Evolutionary conservation across 1,140 invertebrate species (phyloP), one percentile per base, ranked within the genome.

Genomic region (Drosophila baimaii): DNA sequence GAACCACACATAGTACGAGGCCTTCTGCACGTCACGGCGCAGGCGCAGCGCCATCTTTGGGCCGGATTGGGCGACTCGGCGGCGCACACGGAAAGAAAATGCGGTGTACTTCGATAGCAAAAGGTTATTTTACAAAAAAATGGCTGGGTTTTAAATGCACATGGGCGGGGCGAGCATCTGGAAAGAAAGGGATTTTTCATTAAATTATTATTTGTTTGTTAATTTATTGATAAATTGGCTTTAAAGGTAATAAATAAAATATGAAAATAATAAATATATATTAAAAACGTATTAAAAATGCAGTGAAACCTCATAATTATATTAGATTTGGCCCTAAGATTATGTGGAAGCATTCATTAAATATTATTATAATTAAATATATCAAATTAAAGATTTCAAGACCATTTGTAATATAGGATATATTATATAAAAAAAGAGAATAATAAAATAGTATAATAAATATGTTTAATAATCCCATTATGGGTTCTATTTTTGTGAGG

Each of bases 1-100:
- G 93, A 99, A 99, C 97, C 98, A 98, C 47, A 99, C 98, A 93
- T 99, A 99, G 93, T 98, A 99, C 33, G 98, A 98, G 47, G 97
- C 97, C 92, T 98, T 98, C 93, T 98, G 98, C 78, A 98, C 96
- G 91, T 97, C 97, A 90, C 96, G 96, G 90, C 95, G 95, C 81
- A 96, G 92, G 92, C 95, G 94, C 81, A 95, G 91, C 91, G 95
- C 95, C 95, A 95, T 95, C 41, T 73, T 86, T 15, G 37, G 52
- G 31, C 19, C 58, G 70, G 27, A 27, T 71, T 70, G 39, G 46
- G 65, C 49, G 37, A 46, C 39, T 19, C 31, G 15, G 41, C 23
- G 25, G n/a, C 17, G 46, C 31, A 44, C 65, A 69, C 65, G 31
- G 35, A 21, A 33, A 56, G 51, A 77, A 62, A 76, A 55, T 62